Evolutionary conservation across 2,888 invertebrate genomes (phyloP).

Genomic region (Eutolmus rufibarbis): DNA sequence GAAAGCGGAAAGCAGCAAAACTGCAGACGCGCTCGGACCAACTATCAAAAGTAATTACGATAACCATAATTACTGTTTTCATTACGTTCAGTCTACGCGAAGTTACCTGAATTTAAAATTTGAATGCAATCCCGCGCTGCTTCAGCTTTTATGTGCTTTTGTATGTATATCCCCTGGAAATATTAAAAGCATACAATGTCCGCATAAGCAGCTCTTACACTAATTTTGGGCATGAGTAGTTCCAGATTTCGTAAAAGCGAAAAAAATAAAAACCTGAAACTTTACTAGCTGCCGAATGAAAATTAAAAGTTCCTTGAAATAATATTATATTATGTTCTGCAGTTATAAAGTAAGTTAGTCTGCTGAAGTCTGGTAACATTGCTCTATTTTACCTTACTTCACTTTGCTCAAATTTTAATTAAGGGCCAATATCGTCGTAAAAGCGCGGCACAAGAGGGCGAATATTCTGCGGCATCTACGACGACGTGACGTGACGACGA

Average conservation of each 20-base stretch:
- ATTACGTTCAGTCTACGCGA: not conserved
- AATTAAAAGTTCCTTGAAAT: constrained; percentile 6
- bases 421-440: not conserved
- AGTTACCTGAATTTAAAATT: not conserved
- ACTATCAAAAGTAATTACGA: not conserved
- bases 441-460: not conserved
- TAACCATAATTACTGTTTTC: not conserved
- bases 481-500: not conserved
- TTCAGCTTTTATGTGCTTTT: not conserved
- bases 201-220: not conserved
- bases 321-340: constrained; percentile 18
- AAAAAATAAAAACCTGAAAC: not conserved
- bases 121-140: not conserved
- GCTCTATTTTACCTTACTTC: not conserved
- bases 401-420: constrained; percentile 9
- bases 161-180: not conserved
- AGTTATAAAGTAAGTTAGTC: not conserved
- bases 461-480: not conserved
- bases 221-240: constrained; percentile 8
- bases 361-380: not conserved
- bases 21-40: not conserved
- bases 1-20: not conserved
- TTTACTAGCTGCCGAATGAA: not conserved
- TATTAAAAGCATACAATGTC: not conserved
- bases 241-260: constrained; percentile 9